A percentile compares a stretch with the other conserved stretches of the same genome.
Conservation (phyloP, 2,113 vertebrate genomes). For the Neolamprologus hecqui region DNA sequence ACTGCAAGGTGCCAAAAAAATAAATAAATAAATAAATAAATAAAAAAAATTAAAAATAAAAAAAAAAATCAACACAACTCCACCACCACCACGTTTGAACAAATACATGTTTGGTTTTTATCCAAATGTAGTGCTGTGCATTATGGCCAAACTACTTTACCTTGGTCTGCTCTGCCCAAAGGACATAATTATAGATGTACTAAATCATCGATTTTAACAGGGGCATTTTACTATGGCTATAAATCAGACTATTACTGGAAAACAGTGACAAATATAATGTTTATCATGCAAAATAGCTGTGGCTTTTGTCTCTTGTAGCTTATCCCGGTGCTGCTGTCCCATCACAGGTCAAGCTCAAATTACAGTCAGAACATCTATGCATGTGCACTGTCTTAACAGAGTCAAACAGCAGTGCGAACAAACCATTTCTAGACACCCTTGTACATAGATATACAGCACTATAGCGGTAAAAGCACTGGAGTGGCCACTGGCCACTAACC, state of each 20-base stretch:
- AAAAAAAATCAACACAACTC: neutral
- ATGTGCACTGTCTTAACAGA: neutral
- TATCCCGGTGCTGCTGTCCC: neutral
- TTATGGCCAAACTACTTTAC: neutral
- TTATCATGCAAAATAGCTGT: neutral
- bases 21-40: no score
- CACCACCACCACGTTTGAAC: neutral
- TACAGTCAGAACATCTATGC: neutral
- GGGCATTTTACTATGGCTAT: neutral
- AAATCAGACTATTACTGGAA: neutral
- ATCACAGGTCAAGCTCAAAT: neutral
- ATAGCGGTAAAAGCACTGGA: neutral
- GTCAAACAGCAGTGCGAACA: neutral
- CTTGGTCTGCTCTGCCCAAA: neutral
- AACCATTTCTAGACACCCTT: neutral
- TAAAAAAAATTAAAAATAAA: no score
- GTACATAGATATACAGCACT: neutral
- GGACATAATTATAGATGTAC: neutral
- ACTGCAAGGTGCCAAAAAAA: neutral
- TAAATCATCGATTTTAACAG: neutral
- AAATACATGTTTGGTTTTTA: neutral
- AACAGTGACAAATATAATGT: neutral
- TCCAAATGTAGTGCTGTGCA: neutral
- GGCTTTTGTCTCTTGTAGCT: neutral
- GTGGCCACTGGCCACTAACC: neutral